Evolutionary conservation across 2,888 invertebrate genomes (phyloP).

Genomic region (Ethmia dodecea): DNA sequence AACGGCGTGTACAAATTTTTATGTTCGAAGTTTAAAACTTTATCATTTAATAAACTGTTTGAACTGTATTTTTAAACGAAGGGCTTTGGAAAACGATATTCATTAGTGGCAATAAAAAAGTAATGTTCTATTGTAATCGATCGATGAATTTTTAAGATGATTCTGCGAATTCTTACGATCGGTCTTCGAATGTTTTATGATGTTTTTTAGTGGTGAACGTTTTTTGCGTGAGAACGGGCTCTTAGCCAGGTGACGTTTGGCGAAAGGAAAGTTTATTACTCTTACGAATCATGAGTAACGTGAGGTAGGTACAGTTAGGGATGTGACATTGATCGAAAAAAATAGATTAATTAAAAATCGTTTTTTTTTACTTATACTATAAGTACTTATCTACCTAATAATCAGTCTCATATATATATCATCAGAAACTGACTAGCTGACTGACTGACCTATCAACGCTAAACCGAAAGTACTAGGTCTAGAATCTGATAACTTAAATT

Average conservation of each 20-base stretch:
- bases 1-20: slow-evolving; percentile 67
- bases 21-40: slow-evolving; percentile 56
- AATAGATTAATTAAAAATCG: no score
- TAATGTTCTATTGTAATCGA: slow-evolving; percentile 65
- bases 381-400: no score
- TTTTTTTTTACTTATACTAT: no score
- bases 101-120: slow-evolving; percentile 71
- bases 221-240: slow-evolving; percentile 56
- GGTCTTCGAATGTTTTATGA: slow-evolving; percentile 54
- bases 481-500: no score
- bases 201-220: slow-evolving; percentile 37
- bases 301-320: neutral
- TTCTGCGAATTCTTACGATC: slow-evolving; percentile 69
- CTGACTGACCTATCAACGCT: no score
- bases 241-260: slow-evolving; percentile 33
- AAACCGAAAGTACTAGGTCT: no score
- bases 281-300: slow-evolving; percentile 4
- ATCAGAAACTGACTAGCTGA: no score
- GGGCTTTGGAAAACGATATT: slow-evolving; percentile 47
- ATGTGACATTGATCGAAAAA: no score
- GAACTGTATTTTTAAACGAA: slow-evolving; percentile 28
- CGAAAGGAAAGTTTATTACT: slow-evolving; percentile 3
- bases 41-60: slow-evolving; percentile 64
- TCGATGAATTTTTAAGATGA: slow-evolving; percentile 67
- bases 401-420: no score